Evolutionary conservation across 2,113 vertebrate genomes (phyloP), one percentile per base, ranked within the genome.

Genomic region (Aix galericulata): DNA sequence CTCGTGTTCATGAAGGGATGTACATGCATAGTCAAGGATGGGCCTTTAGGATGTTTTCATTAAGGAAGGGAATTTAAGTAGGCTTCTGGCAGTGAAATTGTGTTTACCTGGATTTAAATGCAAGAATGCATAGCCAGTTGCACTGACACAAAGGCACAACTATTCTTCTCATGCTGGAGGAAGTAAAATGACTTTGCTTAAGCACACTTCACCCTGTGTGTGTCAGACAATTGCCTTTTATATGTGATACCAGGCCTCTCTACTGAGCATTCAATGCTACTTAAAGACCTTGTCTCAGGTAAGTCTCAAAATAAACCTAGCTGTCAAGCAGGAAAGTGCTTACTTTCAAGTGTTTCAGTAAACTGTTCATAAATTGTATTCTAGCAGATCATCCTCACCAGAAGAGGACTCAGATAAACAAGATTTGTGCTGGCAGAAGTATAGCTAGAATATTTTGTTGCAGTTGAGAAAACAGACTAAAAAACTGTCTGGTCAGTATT

Each of bases 321-420:
- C 48, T 56, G 32, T 60, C 68, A 31, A 77, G 64, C 10, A 82
- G 77, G 60, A 63, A 67, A 69, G 52, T 40, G 40, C 40, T 4
- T 14, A 40, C 73, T 48, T 76, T 46, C 17, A 34, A 86, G 53
- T 60, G 73, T 83, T 68, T 62, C 31, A 82, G 69, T 34, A 69
- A 91, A 72, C 20, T 23, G 53, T 40, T 73, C 62, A 15, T 42
- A 27, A 72, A 64, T 17, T 29, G n/a, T 26, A 20, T 50, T 17
- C 25, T 3, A 82, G 88, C 6, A 0, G 93, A 60, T 53, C 86
- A 76, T 32, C 66, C 69, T 68, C 74, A 56, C 26, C 66, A 72
- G 64, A 68, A 82, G 83, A 91, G 38, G 75, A 6, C 29, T 92
- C 62, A 34, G 91, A 94, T 76, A 93, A 96, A 94, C 86, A 96